Percentiles rank a stretch among this genome's conserved stretches.
Conservation (phyloP, 2,113 vertebrate genomes). For the Coptodon rendalli region DNA sequence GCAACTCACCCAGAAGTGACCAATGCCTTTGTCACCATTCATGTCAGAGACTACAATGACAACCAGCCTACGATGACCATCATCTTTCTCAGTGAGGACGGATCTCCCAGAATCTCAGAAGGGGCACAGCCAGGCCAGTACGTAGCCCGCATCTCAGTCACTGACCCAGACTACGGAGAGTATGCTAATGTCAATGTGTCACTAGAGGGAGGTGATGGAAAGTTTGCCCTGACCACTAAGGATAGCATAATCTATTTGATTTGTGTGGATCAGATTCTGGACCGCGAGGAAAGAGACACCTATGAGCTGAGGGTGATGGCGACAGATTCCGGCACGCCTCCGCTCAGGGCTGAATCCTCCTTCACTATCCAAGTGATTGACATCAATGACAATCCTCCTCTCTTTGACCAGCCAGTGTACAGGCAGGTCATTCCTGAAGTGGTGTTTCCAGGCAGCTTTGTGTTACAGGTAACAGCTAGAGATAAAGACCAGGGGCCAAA, state of each 20-base stretch:
- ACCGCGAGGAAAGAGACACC: slow-evolving; percentile 89
- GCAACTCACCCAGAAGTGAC: slow-evolving; percentile 91
- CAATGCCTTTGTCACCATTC: slow-evolving; percentile 95
- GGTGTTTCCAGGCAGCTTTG: slow-evolving; percentile 91
- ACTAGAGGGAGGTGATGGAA: slow-evolving; percentile 92
- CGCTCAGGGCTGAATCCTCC: slow-evolving; percentile 86
- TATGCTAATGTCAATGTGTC: slow-evolving; percentile 96
- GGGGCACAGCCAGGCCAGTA: slow-evolving; percentile 94
- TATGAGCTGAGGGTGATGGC: slow-evolving; percentile 91
- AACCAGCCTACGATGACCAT: slow-evolving; percentile 99
- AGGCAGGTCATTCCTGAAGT: slow-evolving; percentile 89
- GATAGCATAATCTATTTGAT: slow-evolving; percentile 97
- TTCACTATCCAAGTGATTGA: slow-evolving; percentile 90
- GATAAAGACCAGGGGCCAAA: slow-evolving; percentile 96
- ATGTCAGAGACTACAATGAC: slow-evolving; percentile 94
- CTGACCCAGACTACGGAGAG: slow-evolving; percentile 94
- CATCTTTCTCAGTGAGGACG: slow-evolving; percentile 96
- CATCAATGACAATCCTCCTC: slow-evolving; percentile 91
- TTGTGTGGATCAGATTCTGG: slow-evolving; percentile 90
- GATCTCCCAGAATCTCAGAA: slow-evolving; percentile 90
- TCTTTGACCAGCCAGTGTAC: slow-evolving; percentile 88
- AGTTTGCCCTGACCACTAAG: slow-evolving; percentile 95
- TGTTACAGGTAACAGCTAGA: slow-evolving; percentile 87
- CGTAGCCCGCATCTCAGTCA: slow-evolving; percentile 95
- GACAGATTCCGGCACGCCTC: slow-evolving; percentile 89